Evolutionary conservation across 37 sponge, comb jelly and placozoan species (phyloP).

Genomic region (Oopsacas minuta): DNA sequence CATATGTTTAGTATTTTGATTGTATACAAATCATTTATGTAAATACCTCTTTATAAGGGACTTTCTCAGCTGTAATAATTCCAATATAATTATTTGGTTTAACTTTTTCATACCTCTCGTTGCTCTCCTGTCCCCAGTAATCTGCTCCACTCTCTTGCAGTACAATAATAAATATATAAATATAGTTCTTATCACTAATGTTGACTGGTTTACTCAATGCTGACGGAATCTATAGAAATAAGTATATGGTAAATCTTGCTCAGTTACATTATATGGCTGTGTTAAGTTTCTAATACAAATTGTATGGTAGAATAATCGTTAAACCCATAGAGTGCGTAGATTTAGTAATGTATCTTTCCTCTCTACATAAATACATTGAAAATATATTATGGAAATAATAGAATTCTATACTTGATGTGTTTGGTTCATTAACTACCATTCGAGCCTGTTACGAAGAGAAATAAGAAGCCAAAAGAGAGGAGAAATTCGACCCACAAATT

Average conservation of each 20-base stretch:
- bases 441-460: too few relatives aligned
- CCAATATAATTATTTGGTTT: not conserved
- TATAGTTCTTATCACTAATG: not conserved
- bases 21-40: not conserved
- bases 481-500: too few relatives aligned
- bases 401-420: too few relatives aligned
- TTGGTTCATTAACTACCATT: too few relatives aligned
- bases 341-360: too few relatives aligned
- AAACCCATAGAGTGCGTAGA: too few relatives aligned
- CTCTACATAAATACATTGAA: too few relatives aligned
- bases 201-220: not conserved
- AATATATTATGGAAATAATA: too few relatives aligned
- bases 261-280: not conserved
- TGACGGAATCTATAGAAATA: constrained; percentile 17
- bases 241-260: not conserved
- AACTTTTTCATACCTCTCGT: not conserved
- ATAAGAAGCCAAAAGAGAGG: too few relatives aligned
- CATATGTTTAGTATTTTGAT: too few relatives aligned
- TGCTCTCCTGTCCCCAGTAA: not conserved
- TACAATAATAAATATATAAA: not conserved
- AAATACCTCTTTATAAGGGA: not conserved
- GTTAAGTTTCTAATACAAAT: not conserved
- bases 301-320: not conserved
- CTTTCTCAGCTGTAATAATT: not conserved
- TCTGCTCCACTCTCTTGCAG: not conserved